Percentiles rank a stretch among this genome's conserved stretches.
Conservation (phyloP, 2,113 vertebrate species). For the Aspidoscelis tigris region DNA sequence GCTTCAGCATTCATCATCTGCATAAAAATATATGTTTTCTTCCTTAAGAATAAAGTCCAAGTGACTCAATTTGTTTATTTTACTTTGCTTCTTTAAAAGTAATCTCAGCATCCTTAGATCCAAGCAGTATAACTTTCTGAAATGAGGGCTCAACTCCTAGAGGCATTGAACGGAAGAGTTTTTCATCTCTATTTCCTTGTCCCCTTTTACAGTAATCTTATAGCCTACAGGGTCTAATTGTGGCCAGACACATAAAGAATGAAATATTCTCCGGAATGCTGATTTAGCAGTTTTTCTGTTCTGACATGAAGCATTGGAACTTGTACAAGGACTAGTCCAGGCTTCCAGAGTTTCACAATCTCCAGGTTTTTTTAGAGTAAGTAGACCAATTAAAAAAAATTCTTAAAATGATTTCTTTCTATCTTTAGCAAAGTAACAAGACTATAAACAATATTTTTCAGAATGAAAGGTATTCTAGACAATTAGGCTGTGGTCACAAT, state of each 20-base stretch:
- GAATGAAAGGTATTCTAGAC: background rate
- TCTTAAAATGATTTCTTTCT: background rate
- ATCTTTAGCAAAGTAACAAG: background rate
- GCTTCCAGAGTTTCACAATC: background rate
- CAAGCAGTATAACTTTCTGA: no score
- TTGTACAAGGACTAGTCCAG: slow-evolving; percentile 29
- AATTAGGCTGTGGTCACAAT: no score
- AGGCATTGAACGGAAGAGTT: slow-evolving; percentile 32
- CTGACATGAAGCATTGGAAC: slow-evolving; percentile 52
- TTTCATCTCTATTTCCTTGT: slow-evolving; percentile 41
- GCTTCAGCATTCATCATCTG: background rate
- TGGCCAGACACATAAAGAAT: slow-evolving; percentile 51
- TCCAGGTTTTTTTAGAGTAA: background rate
- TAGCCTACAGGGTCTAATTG: slow-evolving; percentile 58
- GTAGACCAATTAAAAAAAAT: background rate
- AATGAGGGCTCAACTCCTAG: slow-evolving; percentile 10
- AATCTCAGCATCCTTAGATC: background rate
- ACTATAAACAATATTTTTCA: background rate
- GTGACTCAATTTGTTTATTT: background rate
- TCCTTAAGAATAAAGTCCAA: slow-evolving; percentile 36
- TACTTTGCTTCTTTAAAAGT: background rate
- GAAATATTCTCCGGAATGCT: slow-evolving; percentile 68
- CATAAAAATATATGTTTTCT: rapidly evolving
- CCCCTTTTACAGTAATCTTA: slow-evolving; percentile 55
- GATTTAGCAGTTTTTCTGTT: slow-evolving; percentile 58